Base-by-base conservation (phyloP, 2,113 vertebrate genomes). In the Talpa occidentalis region DNA sequence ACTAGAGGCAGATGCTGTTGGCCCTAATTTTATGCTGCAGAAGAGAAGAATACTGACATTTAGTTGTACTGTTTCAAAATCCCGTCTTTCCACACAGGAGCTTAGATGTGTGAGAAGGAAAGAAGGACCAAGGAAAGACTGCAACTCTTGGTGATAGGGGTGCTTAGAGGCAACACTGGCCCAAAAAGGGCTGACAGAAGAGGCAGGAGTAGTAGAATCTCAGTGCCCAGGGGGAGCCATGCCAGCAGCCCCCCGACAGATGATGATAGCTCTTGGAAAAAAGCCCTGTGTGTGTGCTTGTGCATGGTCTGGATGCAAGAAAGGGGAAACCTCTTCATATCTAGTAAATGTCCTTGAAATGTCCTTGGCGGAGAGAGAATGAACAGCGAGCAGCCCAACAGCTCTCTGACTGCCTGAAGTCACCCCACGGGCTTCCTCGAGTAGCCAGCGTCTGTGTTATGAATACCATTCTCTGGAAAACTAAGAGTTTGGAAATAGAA, bases 331-430 rank as follows among this genome's bases (percentile, higher is more conserved):
- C 37, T 73, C 60, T 87, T 83, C n/a, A n/a, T 37, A 70, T 84
- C 72, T 72, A 67, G 24, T 72, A 66, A 52, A 64, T 60, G 69
- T 44, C 79, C 90, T 77, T 79, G 70, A 69, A 91, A 9, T 94
- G 87, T 88, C 94, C 69, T 40, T 91, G 93, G 92, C 79, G 40
- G 95, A 91, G 42, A 82, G 49, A 49, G n/a, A 74, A 44, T 24
- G 60, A 40, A 17, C 24, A 4, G 35, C 1, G 30, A 56, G 35
- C 49, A 56, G 67, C 54, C 40, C 30, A 1, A 17, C 85, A 42
- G 73, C 16, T 7, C 66, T 44, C 66, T 19, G 91, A 22, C 14
- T 52, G 37, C 42, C 19, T 0, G 17, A 35, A 93, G 64, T 70
- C 44, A 12, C 56, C 56, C 24, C n/a, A 10, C 70, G n/a, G 37